Evolutionary conservation across 37 sponge, comb jelly and placozoan species (phyloP), one percentile per base, ranked within the genome.

Genomic region (Spongilla lacustris): DNA sequence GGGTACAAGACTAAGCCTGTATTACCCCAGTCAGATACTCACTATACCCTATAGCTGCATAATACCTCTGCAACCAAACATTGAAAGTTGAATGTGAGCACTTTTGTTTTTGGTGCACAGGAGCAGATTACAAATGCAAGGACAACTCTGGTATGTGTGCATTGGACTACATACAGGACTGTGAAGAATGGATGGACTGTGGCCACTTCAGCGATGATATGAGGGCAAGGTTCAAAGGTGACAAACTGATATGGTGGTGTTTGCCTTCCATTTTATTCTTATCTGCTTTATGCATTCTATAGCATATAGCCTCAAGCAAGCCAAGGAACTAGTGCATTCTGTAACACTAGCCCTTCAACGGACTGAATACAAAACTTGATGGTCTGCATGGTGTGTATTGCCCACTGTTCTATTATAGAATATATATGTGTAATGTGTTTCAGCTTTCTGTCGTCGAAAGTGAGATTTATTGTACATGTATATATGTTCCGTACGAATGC

Each of bases 101-200:
- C 31, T 72, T 33, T 72, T 28, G 0, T 14, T 12, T 72, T 13
- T 1, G 48, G 10, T 38, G 10, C 31, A 14, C 66, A 90, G 91
- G 91, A 71, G 82, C 86, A 29, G 81, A 85, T 49, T 80, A 33
- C 75, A 5, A 25, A 2, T 32, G 32, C 26, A 68, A 22, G 26
- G 82, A 90, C 85, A 71, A 24, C 1, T 13, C 10, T 13, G 91
- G 86, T 17, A 88, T 81, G 72, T 89, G 86, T 74, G 87, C 90
- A 0, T 93, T 93, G 83, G 94, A 93, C 71, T 89, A 84, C 48
- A 50, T 92, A 23, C 80, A 38, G 36, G 91, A 96, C 35, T 78
- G 88, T 74, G 85, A 96, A 25, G 93, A 92, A 73, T 96, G 96
- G 96, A 90, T 92, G 23, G 81, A 82, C 36, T 86, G 93, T 37